Percentiles rank a stretch among this genome's conserved stretches.
Conservation (phyloP, 35 echinoderm and acorn worm species). For the Stichopus chloronotus region DNA sequence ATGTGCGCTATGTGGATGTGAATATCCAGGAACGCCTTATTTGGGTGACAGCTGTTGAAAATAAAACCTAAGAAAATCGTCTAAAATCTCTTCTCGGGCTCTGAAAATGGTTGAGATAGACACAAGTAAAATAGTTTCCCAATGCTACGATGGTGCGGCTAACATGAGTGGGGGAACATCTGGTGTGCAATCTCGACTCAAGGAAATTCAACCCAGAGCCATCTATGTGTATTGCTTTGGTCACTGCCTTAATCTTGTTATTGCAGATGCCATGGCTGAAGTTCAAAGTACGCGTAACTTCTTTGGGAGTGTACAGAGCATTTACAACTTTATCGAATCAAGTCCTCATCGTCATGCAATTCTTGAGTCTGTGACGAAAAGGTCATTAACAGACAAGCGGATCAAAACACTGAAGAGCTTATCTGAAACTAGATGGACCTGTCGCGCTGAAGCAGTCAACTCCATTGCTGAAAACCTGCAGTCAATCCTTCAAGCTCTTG, state of each 20-base stretch:
- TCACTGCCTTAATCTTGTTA: slow-evolving; percentile 14
- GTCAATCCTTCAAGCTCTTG: slow-evolving; percentile 49
- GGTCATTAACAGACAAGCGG: neutral
- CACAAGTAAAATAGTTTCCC: neutral
- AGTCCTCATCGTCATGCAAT: neutral
- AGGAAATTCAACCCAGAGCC: slow-evolving; percentile 27
- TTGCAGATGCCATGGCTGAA: slow-evolving; percentile 38
- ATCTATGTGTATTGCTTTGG: neutral
- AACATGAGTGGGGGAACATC: neutral
- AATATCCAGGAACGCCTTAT: slow-evolving; percentile 5
- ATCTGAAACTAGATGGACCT: slow-evolving; percentile 43
- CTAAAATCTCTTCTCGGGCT: neutral
- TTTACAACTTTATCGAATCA: slow-evolving; percentile 34
- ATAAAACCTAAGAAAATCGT: neutral
- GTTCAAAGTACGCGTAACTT: neutral
- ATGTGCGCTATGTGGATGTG: too few relatives aligned
- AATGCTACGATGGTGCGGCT: slow-evolving; percentile 7
- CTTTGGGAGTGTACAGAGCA: slow-evolving; percentile 28
- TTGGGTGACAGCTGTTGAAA: slow-evolving; percentile 10
- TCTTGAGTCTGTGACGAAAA: slow-evolving; percentile 46
- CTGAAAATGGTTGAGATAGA: neutral
- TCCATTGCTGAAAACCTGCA: slow-evolving; percentile 40
- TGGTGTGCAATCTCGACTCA: slow-evolving; percentile 32
- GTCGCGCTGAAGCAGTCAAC: slow-evolving; percentile 52
- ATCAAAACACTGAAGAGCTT: slow-evolving; percentile 59